phyloP scores from a whole-genome alignment of 1,140 invertebrate genomes.

The Drosophila pseudoananassae region DNA sequence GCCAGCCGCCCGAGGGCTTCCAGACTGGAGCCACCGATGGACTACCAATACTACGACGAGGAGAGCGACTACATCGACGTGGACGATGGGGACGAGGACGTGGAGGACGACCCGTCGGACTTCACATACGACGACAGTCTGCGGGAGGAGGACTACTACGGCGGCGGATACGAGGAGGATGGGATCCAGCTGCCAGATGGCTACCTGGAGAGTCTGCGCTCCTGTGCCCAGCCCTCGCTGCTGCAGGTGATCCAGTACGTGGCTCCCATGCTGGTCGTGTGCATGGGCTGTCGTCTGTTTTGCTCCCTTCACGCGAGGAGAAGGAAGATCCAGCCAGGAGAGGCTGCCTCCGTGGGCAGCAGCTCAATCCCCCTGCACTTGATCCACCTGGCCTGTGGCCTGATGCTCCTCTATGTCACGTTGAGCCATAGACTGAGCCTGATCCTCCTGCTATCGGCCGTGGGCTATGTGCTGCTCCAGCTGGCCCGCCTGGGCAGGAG shows the following conservation, averaged over 20 bases:
- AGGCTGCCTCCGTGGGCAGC: conserved; percentile 1
- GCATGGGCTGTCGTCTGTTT: conserved; percentile 37
- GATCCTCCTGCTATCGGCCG: conserved; percentile 37
- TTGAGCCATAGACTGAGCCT: conserved; percentile 45
- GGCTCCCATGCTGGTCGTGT: conserved; percentile 43
- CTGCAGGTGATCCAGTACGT: conserved; percentile 54
- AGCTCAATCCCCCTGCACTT: conserved; percentile 42
- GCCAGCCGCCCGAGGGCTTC: conserved; percentile 2
- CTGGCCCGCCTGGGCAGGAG: conserved; percentile 35
- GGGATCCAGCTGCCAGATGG: conserved; percentile 8
- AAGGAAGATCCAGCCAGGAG: background rate
- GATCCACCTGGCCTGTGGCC: conserved; percentile 47
- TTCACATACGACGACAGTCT: background rate
- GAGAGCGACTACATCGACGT: conserved; percentile 60
- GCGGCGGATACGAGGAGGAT: background rate
- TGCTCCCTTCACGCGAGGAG: conserved; percentile 24
- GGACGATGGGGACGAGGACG: conserved; percentile 34
- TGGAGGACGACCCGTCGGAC: conserved; percentile 4
- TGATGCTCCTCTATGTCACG: conserved; percentile 38
- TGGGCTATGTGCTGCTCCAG: conserved; percentile 63
- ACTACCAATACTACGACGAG: conserved; percentile 73
- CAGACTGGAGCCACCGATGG: conserved; percentile 34
- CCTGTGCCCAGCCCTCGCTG: conserved; percentile 34
- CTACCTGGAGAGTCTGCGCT: conserved; percentile 24
- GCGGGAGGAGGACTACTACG: conserved; percentile 24